phyloP scores from a whole-genome alignment of 2,113 vertebrate genomes.

The Zosterops hypoxanthus region DNA sequence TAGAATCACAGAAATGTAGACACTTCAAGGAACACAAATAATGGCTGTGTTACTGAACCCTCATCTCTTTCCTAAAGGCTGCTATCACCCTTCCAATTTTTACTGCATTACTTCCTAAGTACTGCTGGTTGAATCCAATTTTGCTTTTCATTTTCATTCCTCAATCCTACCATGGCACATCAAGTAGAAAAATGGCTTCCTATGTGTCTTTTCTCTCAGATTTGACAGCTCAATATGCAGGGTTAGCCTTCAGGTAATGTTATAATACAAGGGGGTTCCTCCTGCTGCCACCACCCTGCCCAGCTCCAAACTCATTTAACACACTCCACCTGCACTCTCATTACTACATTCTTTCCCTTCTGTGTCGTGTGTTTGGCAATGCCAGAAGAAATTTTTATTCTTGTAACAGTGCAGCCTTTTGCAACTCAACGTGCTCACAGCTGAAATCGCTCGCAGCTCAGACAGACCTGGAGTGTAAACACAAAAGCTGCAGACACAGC shows the following conservation, averaged over 20 bases:
- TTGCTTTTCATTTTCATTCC: not conserved
- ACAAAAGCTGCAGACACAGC: not conserved
- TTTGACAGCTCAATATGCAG: not conserved
- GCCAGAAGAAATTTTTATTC: not conserved
- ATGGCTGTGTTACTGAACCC: not conserved
- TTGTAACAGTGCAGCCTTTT: not conserved
- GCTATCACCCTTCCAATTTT: not conserved
- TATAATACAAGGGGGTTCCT: not conserved
- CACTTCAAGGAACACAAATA: not conserved
- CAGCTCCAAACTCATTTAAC: not conserved
- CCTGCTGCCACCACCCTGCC: not conserved
- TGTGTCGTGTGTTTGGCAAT: not conserved
- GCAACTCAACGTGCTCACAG: not conserved
- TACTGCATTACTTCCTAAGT: not conserved
- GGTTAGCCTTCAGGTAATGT: not conserved
- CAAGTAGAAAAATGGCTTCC: conserved; percentile 12
- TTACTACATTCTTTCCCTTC: not conserved
- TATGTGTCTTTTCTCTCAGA: not conserved
- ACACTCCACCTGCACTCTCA: not conserved
- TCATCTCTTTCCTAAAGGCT: not conserved
- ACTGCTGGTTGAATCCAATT: not conserved
- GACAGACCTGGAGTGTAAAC: not conserved
- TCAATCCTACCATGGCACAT: not conserved
- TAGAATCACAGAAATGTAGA: not conserved
- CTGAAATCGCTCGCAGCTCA: not conserved